Evolutionary conservation across 2,797 vertebrate species (phyloP).

Genomic region (Spinus pinus): DNA sequence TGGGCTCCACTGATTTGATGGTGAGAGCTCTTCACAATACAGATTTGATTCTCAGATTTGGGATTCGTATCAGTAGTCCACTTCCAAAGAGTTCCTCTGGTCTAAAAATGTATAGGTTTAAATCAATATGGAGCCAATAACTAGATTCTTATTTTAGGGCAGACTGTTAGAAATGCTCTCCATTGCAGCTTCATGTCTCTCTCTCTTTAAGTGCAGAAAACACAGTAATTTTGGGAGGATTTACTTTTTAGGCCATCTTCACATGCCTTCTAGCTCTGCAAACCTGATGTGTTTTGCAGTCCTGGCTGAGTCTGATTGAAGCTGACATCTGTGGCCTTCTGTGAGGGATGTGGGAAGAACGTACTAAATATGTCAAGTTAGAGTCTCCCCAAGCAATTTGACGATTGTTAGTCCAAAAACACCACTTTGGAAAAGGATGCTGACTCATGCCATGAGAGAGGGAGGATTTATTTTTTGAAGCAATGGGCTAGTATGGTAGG

Average conservation of each 20-base stretch:
- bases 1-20: neutral
- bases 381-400: conserved; percentile 3
- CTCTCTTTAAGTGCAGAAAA: neutral
- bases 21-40: neutral
- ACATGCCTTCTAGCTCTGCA: neutral
- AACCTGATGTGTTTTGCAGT: neutral
- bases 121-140: neutral
- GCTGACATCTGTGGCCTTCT: conserved; percentile 26
- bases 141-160: neutral
- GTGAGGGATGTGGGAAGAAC: conserved; percentile 7
- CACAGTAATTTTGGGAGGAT: neutral
- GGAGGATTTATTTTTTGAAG: neutral
- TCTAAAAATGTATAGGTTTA: neutral
- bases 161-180: neutral
- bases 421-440: neutral
- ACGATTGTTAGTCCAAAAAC: neutral
- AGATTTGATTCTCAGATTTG: neutral
- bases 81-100: neutral
- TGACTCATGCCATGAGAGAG: conserved; percentile 4
- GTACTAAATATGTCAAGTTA: conserved; percentile 18
- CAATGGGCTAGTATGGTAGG: neutral
- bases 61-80: neutral
- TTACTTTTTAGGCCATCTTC: neutral
- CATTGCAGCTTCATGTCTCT: neutral
- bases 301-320: neutral